Base-by-base conservation (phyloP, 2,888 invertebrate species). In the Phymatocera aterrima region DNA sequence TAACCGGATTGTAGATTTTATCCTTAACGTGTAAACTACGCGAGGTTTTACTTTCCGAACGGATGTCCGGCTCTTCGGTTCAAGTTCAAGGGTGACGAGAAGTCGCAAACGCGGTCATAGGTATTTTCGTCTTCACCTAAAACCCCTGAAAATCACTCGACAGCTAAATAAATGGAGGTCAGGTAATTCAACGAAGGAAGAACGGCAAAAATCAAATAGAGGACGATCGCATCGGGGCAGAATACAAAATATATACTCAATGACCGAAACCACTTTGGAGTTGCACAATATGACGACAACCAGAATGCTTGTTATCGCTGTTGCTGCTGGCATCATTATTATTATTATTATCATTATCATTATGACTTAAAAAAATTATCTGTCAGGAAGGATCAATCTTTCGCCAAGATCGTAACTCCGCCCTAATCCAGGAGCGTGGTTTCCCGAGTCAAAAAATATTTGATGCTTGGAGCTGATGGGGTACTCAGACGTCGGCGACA, bases 1-100 rank as follows among this genome's bases (percentile, higher is more conserved):
- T 85, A 83, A 86, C 86, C 83, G 80, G 83, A 82, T 82, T 80
- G 72, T 81, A 77, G 83, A 84, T 84, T 81, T 85, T 83, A 78
- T 72, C 78, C 78, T 57, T 21, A 28, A 60, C 46, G 46, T 60
- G 70, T 78, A 72, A 72, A 81, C 81, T 81, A 80, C 79, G 72
- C 31, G 46, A n/a, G n/a, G n/a, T 77, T 61, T 68, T 57, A 79
- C 77, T 54, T 51, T 65, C 40, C 57, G 77, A 24, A 78, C 83
- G 83, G 83, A 83, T 79, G 79, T 83, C 83, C 83, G 83, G 78
- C 78, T 78, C 81, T 79, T 31, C 64, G 46, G 21, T 79, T 70
- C 74, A 28, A 6, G 4, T 54, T 4, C 54, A 57, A n/a, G 57
- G 40, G 74, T 6, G 74, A 54, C 43, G 40, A 75, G 57, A 75